Conservation (phyloP, 2,113 vertebrate genomes). For the Halcyon senegalensis region DNA sequence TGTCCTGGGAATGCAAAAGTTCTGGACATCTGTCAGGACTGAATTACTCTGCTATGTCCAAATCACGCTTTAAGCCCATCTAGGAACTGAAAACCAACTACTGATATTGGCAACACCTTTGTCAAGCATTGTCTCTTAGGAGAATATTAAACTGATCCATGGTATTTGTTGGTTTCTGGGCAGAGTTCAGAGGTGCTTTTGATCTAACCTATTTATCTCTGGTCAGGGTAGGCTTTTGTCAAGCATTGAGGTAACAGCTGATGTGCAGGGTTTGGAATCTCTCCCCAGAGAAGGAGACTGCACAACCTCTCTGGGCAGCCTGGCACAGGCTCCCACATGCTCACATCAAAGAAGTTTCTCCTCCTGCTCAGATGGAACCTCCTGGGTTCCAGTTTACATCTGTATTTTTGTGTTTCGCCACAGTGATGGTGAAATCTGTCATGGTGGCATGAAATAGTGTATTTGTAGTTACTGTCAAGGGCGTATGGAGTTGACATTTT, state of each 20-base stretch:
- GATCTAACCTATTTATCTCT: neutral
- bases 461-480: neutral
- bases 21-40: neutral
- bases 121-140: neutral
- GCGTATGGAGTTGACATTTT: neutral
- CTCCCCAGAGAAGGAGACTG: too few relatives aligned
- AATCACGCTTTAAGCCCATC: neutral
- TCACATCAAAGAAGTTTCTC: too few relatives aligned
- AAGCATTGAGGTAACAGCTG: neutral
- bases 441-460: neutral
- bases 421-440: neutral
- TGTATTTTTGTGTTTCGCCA: neutral
- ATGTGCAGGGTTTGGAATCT: neutral
- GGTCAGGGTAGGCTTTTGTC: neutral
- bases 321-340: too few relatives aligned
- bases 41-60: neutral
- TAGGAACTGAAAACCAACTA: neutral
- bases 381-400: too few relatives aligned
- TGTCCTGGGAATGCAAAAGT: neutral
- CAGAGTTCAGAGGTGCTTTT: neutral
- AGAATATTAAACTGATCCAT: neutral
- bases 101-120: neutral
- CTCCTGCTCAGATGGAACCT: too few relatives aligned
- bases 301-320: too few relatives aligned
- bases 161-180: neutral